Conservation (phyloP, 2,888 invertebrate species). For the Drosophila mercatorum region DNA sequence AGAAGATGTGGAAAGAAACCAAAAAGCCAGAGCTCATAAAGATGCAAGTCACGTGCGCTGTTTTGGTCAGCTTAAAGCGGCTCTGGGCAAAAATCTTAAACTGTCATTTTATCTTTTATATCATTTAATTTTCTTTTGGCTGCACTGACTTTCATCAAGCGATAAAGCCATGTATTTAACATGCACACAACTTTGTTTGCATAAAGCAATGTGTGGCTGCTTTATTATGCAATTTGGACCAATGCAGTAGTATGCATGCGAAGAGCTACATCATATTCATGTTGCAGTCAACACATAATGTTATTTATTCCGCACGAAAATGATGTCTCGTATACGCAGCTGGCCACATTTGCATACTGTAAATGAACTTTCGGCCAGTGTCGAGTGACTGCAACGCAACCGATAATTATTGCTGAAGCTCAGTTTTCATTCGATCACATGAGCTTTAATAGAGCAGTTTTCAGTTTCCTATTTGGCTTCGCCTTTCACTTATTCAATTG, state of each 20-base stretch:
- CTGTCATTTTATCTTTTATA: slow-evolving; percentile 56
- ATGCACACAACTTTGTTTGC: slow-evolving; percentile 19
- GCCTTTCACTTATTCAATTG: slow-evolving; percentile 20
- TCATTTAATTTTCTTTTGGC: slow-evolving; percentile 34
- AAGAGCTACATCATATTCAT: slow-evolving; percentile 58
- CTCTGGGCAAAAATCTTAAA: slow-evolving; percentile 49
- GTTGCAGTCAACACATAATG: slow-evolving; percentile 64
- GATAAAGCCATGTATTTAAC: slow-evolving; percentile 16
- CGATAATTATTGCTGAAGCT: slow-evolving; percentile 27
- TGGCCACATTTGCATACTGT: slow-evolving; percentile 66
- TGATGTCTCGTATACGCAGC: slow-evolving; percentile 35
- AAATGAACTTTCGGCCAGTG: slow-evolving; percentile 43
- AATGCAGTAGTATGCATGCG: slow-evolving; percentile 23
- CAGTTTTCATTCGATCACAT: slow-evolving; percentile 43
- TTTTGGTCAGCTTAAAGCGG: slow-evolving; percentile 45
- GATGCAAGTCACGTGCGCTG: slow-evolving; percentile 53
- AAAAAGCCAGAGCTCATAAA: slow-evolving; percentile 10
- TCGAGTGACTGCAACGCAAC: background rate
- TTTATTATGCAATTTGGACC: slow-evolving; percentile 58
- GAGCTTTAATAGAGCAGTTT: slow-evolving; percentile 57
- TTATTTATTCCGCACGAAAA: slow-evolving; percentile 66
- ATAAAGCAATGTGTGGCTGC: slow-evolving; percentile 28
- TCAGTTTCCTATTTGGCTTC: slow-evolving; percentile 37
- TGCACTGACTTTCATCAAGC: slow-evolving; percentile 19
- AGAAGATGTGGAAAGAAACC: background rate